phyloP scores from a whole-genome alignment of 2,888 invertebrate species.

The Tuberolachnus salignus region DNA sequence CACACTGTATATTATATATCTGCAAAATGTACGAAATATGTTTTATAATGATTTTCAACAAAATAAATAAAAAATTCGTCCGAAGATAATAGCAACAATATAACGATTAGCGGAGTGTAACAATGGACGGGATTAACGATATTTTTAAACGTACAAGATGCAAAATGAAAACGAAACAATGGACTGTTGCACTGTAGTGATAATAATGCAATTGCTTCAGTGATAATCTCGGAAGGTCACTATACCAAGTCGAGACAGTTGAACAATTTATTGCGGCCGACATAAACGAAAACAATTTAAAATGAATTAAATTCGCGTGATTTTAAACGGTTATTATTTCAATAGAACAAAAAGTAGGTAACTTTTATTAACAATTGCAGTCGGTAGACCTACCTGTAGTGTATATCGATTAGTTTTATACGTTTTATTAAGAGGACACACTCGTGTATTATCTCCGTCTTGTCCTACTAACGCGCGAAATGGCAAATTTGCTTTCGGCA shows the following conservation, averaged over 20 bases:
- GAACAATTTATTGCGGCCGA: constrained; percentile 5
- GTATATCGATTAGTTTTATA: too few species aligned
- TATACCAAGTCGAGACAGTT: constrained; percentile 6
- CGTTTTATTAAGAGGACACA: too few species aligned
- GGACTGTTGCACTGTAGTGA: not conserved
- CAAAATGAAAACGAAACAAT: constrained; percentile 28
- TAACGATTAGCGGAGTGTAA: not conserved
- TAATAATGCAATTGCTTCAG: constrained; percentile 20
- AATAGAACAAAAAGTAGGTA: too few species aligned
- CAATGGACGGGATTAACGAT: not conserved
- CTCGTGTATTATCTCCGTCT: too few species aligned
- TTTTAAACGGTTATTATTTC: not conserved
- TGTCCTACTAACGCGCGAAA: too few species aligned
- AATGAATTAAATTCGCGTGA: not conserved
- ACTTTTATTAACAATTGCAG: too few species aligned
- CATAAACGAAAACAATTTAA: not conserved
- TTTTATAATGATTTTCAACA: not conserved
- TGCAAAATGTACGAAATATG: not conserved
- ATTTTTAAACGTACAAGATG: constrained; percentile 15
- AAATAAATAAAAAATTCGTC: not conserved
- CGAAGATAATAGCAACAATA: not conserved
- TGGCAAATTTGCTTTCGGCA: too few species aligned
- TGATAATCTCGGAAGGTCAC: constrained; percentile 32
- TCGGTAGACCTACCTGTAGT: too few species aligned
- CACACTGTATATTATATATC: not conserved